Percentiles rank a stretch among this genome's conserved stretches.
These are phyloP conservation scores for Hetaerina americana DNA, from an alignment of 1,140 invertebrate genomes.

Conservation along the genomic window DNA sequence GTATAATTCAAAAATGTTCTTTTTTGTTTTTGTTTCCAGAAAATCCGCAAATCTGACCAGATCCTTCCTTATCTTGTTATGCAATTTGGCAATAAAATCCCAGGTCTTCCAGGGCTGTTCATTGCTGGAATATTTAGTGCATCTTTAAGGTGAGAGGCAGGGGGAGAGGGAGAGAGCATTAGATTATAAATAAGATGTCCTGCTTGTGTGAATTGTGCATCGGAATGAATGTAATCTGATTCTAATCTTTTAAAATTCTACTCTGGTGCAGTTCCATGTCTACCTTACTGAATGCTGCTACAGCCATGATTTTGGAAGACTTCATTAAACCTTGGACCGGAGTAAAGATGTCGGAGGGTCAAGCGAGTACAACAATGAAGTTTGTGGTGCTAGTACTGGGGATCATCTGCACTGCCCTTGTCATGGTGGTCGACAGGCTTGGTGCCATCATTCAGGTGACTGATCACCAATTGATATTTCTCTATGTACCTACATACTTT, in stretches of 20 bases:
- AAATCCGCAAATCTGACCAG: constrained; percentile 43
- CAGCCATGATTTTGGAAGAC: constrained; percentile 31
- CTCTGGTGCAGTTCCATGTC: constrained; percentile 23
- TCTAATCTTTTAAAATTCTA: constrained; percentile 8
- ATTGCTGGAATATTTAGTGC: constrained; percentile 6
- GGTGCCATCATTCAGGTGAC: constrained; percentile 27
- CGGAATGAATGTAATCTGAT: constrained; percentile 8
- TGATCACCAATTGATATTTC: neutral
- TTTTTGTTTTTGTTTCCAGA: constrained; percentile 41
- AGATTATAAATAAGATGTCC: no score
- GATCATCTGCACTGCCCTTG: constrained; percentile 23
- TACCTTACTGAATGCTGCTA: constrained; percentile 27
- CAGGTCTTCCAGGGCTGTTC: constrained; percentile 5
- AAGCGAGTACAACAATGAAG: constrained; percentile 21
- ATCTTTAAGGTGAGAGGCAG: constrained; percentile 4
- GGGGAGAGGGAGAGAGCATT: no score
- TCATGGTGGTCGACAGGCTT: constrained; percentile 24
- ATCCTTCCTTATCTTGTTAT: constrained; percentile 58
- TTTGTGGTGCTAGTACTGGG: constrained; percentile 27
- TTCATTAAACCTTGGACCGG: constrained; percentile 21
- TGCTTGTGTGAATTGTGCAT: no score
- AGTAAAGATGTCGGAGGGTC: constrained; percentile 18
- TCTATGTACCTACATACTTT: no score
- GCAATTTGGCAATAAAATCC: constrained; percentile 1
- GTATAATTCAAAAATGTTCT: neutral